Evolutionary conservation across 2,888 invertebrate genomes (phyloP).

Genomic region (Ellobium chinense): DNA sequence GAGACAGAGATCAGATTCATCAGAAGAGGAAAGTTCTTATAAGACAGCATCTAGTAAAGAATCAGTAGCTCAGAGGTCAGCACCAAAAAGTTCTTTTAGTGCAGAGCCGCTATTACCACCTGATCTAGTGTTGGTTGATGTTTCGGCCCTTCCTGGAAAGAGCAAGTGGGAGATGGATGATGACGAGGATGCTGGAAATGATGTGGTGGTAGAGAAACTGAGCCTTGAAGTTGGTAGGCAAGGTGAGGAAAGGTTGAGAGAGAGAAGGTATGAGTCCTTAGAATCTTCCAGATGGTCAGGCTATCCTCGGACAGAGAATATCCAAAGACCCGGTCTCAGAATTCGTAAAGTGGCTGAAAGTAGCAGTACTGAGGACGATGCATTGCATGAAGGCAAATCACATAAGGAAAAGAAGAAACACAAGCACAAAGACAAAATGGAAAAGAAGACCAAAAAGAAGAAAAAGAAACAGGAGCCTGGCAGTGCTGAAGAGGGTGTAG

Average conservation of each 20-base stretch:
- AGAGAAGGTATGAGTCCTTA: background rate
- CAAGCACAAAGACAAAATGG: background rate
- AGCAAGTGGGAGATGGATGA: constrained; percentile 47
- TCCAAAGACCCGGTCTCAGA: background rate
- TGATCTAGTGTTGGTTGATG: constrained; percentile 33
- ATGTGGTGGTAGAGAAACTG: background rate
- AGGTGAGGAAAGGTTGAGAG: background rate
- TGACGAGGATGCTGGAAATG: constrained; percentile 29
- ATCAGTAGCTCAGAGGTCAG: background rate
- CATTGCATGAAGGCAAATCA: background rate
- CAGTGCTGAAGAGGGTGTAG: background rate
- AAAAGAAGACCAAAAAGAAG: constrained; percentile 16
- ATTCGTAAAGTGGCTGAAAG: background rate
- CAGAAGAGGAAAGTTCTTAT: background rate
- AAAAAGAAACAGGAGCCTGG: background rate
- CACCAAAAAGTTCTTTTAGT: background rate
- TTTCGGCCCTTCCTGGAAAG: constrained; percentile 44
- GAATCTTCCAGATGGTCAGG: background rate
- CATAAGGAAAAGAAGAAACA: constrained; percentile 21
- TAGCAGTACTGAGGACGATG: constrained; percentile 22
- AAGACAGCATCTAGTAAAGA: background rate
- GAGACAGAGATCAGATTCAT: background rate
- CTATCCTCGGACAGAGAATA: background rate
- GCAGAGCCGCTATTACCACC: background rate
- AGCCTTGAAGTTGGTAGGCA: background rate